Evolutionary conservation across 2,113 vertebrate species (phyloP).

Genomic region (Promerops cafer): DNA sequence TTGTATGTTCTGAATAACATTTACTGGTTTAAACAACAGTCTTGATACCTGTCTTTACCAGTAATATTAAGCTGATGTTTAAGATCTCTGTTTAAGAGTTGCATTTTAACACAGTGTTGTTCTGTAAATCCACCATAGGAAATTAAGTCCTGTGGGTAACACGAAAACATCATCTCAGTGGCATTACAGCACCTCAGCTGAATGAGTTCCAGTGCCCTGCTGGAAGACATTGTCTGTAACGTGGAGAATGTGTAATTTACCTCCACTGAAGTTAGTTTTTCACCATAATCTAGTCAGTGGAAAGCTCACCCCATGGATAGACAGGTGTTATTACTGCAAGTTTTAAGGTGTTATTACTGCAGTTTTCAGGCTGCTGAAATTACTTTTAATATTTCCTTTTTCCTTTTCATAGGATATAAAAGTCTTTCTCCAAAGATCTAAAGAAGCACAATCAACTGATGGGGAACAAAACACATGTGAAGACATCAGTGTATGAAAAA

Average conservation of each 20-base stretch:
- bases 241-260: background rate
- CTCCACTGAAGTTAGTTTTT: background rate
- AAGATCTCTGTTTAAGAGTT: background rate
- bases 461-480: background rate
- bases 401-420: slow-evolving; percentile 61
- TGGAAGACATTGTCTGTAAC: background rate
- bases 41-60: background rate
- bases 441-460: slow-evolving; percentile 10
- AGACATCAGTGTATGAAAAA: background rate
- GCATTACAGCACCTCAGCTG: background rate
- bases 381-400: slow-evolving; percentile 20
- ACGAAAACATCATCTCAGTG: background rate
- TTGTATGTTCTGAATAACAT: background rate
- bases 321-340: background rate
- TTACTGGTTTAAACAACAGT: background rate
- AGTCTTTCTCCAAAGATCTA: slow-evolving; percentile 35
- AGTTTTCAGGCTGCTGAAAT: background rate
- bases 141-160: background rate
- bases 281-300: background rate
- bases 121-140: background rate
- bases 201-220: background rate
- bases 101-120: background rate
- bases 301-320: background rate
- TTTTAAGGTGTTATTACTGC: background rate
- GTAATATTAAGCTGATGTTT: background rate